Evolutionary conservation across 2,888 invertebrate genomes (phyloP).

Genomic region (Margaritifera margaritifera): DNA sequence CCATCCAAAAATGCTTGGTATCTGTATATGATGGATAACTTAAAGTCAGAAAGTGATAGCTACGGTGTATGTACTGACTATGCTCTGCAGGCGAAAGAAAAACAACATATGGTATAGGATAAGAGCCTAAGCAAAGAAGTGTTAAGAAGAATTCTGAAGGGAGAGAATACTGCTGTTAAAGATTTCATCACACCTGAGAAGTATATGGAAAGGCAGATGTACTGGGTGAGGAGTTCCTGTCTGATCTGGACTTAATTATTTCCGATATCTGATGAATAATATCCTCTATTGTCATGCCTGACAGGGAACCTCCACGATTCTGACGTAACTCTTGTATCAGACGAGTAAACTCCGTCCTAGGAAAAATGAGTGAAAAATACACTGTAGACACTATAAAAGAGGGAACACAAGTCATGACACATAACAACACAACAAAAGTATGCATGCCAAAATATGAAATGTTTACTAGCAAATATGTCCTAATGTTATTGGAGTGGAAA

Average conservation of each 20-base stretch:
- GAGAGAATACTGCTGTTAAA: not conserved
- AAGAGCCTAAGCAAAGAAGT: not conserved
- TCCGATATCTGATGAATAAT: slow-evolving; percentile 41
- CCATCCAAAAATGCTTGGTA: too few relatives aligned
- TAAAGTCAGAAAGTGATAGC: too few relatives aligned
- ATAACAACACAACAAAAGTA: too few relatives aligned
- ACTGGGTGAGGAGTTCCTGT: not conserved
- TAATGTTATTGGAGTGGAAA: too few relatives aligned
- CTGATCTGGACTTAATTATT: slow-evolving; percentile 18
- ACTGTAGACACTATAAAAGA: not conserved
- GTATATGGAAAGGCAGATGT: not conserved
- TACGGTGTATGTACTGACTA: too few relatives aligned
- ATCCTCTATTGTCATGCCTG: slow-evolving; percentile 51
- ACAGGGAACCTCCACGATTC: slow-evolving; percentile 47
- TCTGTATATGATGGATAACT: too few relatives aligned
- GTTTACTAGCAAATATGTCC: not conserved
- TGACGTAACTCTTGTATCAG: slow-evolving; percentile 45
- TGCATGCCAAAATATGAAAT: not conserved
- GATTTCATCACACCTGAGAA: slow-evolving; percentile 12
- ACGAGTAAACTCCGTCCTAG: slow-evolving; percentile 39
- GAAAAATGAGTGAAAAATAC: slow-evolving; percentile 6
- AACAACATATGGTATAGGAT: not conserved
- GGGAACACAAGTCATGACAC: not conserved
- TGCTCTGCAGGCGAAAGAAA: not conserved
- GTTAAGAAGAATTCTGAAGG: slow-evolving; percentile 1